Evolutionary conservation across 2,797 vertebrate species (phyloP), one percentile per base, ranked within the genome.

Genomic region (Loriculus beryllinus): DNA sequence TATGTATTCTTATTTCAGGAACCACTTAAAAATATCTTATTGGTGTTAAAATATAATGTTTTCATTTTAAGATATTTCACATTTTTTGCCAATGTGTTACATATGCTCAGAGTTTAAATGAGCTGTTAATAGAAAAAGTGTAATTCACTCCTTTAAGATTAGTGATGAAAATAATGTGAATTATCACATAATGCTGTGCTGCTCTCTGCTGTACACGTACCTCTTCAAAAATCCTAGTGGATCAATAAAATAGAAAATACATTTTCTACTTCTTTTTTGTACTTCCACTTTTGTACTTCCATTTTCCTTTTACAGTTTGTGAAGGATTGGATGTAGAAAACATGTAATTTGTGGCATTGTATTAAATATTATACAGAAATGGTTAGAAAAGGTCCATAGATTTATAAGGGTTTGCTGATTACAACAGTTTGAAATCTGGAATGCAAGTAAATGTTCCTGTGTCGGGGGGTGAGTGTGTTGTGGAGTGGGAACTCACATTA

Each of bases 151-250:
- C 29, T 49, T 9, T 29, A 62, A 64, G 14, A 75, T 92, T 1
- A 3, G 17, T 54, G 65, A 42, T 48, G 76, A 74, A 76, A 86
- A 22, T 28, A 26, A 49, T 45, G 31, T 57, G 62, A 43, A n/a
- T 26, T 1, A 3, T 71, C 83, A 76, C 86, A 37, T 86, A 82
- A 82, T 76, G 25, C 40, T 43, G 28, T 92, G 89, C 93, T 97
- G 97, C 95, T 96, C 95, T 95, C 97, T 95, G n/a, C 88, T 95
- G 97, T 85, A 70, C 52, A 23, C 31, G 4, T 80, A 48, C 42
- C 12, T 31, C 15, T n/a, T 64, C 82, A 56, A 54, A 85, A 78
- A 51, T 81, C 35, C 13, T 28, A 20, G 12, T 42, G 49, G 21
- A 49, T 77, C 0, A 49, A 63, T 33, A 51, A 33, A 29, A 25